Conservation (phyloP, 2,888 invertebrate species). For the Germaria angustata region DNA sequence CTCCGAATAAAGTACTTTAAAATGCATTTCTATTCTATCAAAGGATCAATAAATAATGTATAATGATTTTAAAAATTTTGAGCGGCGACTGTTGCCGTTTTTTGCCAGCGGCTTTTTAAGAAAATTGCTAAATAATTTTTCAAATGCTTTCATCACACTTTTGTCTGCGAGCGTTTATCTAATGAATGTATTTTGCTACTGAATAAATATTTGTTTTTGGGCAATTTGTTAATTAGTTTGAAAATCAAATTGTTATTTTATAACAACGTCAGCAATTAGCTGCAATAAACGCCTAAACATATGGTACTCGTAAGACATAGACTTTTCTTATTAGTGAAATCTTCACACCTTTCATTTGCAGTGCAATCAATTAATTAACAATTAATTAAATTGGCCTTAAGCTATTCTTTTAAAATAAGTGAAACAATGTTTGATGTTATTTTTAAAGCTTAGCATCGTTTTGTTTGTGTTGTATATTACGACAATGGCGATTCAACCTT, state of each 20-base stretch:
- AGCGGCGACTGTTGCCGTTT: no score
- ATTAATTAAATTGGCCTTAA: slow-evolving; percentile 46
- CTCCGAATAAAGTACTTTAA: no score
- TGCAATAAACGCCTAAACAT: not conserved
- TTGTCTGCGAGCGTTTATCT: not conserved
- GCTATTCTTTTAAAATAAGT: not conserved
- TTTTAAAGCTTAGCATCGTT: slow-evolving; percentile 8
- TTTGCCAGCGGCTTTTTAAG: no score
- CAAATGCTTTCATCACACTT: no score
- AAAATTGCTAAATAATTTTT: no score
- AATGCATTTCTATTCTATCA: no score
- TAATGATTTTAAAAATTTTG: no score
- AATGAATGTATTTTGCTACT: not conserved
- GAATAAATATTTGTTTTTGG: not conserved
- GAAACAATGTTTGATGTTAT: not conserved
- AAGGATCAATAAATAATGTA: no score
- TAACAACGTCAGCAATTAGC: not conserved
- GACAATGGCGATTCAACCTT: slow-evolving; percentile 18
- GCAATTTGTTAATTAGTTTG: slow-evolving; percentile 18
- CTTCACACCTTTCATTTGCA: slow-evolving; percentile 47
- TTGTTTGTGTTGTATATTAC: not conserved
- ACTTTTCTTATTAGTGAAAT: not conserved
- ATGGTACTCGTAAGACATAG: not conserved
- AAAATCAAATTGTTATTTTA: not conserved
- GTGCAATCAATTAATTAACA: slow-evolving; percentile 54